phyloP scores from a whole-genome alignment of 2,113 vertebrate species.

The Melanerpes formicivorus region DNA sequence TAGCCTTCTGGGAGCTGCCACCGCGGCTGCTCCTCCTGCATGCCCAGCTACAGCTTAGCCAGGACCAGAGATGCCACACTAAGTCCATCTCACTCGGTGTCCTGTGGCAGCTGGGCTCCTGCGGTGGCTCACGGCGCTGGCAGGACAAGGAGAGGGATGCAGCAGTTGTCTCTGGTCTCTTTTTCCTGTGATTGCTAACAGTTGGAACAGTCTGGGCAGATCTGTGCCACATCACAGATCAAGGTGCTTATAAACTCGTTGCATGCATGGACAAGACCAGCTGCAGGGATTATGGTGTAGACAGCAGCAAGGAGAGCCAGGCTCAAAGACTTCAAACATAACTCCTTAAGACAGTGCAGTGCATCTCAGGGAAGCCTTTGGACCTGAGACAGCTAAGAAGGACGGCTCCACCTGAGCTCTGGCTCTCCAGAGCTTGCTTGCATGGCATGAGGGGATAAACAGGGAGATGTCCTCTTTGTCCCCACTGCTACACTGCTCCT shows the following conservation, averaged over 20 bases:
- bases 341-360: not conserved
- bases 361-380: not conserved
- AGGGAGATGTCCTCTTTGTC: not conserved
- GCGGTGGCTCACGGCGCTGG: fast-evolving
- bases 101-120: not conserved
- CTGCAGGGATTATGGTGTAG: not conserved
- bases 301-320: not conserved
- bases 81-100: not conserved
- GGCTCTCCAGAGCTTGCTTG: not conserved
- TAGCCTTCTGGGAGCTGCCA: not conserved
- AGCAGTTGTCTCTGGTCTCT: not conserved
- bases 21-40: not conserved
- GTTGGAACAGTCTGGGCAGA: not conserved
- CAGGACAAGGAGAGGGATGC: not conserved
- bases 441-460: not conserved
- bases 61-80: not conserved
- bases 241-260: not conserved
- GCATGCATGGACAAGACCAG: not conserved
- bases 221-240: not conserved
- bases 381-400: not conserved
- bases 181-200: not conserved
- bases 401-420: not conserved
- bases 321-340: not conserved
- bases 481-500: not conserved
- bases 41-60: not conserved